These are phyloP conservation scores for Camptogramma bilineatum DNA, from an alignment of 2,888 invertebrate species.

Conservation along the genomic window DNA sequence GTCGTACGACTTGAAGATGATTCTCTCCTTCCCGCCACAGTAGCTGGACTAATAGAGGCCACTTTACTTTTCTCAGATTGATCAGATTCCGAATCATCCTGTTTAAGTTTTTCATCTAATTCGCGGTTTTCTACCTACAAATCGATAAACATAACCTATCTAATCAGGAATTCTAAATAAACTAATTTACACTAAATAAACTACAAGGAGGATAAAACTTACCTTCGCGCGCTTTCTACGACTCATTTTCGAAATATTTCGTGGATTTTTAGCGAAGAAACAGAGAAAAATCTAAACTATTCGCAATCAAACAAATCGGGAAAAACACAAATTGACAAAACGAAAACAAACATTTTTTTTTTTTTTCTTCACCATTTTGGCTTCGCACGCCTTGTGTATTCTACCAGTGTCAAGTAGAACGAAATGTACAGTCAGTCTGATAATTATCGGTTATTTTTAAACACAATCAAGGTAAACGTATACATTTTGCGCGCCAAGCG, in stretches of 20 bases:
- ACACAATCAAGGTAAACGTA: too few relatives aligned
- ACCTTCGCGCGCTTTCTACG: conserved; percentile 86
- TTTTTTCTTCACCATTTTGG: too few relatives aligned
- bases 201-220: conserved; percentile 10
- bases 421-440: neutral
- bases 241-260: conserved; percentile 72
- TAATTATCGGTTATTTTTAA: neutral
- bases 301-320: neutral
- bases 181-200: neutral
- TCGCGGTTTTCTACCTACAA: conserved; percentile 82
- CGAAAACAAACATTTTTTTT: conserved; percentile 11
- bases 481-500: too few relatives aligned
- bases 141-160: conserved; percentile 86
- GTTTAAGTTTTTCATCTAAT: conserved; percentile 88
- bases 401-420: too few relatives aligned
- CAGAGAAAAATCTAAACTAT: neutral
- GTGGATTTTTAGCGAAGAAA: conserved; percentile 16
- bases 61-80: conserved; percentile 87
- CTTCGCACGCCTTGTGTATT: too few relatives aligned
- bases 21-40: conserved; percentile 78
- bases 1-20: conserved; percentile 81
- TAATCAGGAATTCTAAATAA: conserved; percentile 12
- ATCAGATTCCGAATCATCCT: conserved; percentile 87
- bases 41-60: conserved; percentile 84
- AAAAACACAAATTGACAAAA: conserved; percentile 44